Percentiles rank a stretch among this genome's conserved stretches.
phyloP scores from a whole-genome alignment of 2,797 vertebrate genomes.

The Protosalanx chinensis region DNA sequence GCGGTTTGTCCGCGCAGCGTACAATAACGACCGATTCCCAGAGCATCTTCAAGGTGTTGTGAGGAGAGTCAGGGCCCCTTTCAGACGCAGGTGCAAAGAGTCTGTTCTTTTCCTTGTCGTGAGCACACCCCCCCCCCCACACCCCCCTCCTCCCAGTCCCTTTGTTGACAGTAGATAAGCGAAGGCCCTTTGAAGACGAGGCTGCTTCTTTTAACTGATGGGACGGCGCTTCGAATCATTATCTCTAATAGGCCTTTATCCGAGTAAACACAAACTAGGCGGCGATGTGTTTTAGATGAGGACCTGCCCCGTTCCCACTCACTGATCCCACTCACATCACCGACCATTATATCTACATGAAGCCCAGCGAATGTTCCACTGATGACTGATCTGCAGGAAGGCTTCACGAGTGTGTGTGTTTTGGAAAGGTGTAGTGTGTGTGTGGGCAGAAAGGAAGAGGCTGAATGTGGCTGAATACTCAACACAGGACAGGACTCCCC shows the following conservation, averaged over 20 bases:
- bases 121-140: no score
- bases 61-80: not conserved
- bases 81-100: not conserved
- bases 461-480: conserved; percentile 24
- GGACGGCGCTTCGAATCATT: not conserved
- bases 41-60: no score
- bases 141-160: not conserved
- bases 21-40: no score
- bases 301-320: conserved; percentile 41
- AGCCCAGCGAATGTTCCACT: conserved; percentile 40
- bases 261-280: not conserved
- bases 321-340: conserved; percentile 19
- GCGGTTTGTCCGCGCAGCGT: no score
- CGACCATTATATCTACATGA: conserved; percentile 44
- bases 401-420: not conserved
- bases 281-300: conserved; percentile 29
- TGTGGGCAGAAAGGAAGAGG: conserved; percentile 37
- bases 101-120: not conserved
- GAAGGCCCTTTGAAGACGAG: conserved; percentile 59
- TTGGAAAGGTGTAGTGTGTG: conserved; percentile 5
- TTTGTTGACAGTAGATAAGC: conserved; percentile 71
- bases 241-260: not conserved
- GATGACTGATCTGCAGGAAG: conserved; percentile 48
- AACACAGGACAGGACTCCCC: conserved; percentile 33
- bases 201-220: not conserved